Evolutionary conservation across 1,140 invertebrate species (phyloP), one percentile per base, ranked within the genome.

Genomic region (Paracyclopina nana): DNA sequence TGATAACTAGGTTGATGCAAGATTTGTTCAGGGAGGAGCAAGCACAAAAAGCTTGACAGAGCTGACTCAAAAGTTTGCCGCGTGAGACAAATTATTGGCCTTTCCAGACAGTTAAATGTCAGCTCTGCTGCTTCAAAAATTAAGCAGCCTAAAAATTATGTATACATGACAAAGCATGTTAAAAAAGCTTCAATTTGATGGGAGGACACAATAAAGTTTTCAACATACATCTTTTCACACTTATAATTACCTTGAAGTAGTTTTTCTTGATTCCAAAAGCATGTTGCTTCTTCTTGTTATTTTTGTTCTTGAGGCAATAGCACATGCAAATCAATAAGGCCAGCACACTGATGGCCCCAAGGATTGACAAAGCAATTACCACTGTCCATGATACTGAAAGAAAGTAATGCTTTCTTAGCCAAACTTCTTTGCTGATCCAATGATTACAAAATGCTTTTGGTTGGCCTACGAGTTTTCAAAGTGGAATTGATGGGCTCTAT

Each of bases 281-380:
- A 22, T 42, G 40, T 42, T 42, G 14, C 14, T 42, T 42, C 40
- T 42, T 42, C 40, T 22, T 42, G n/a, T n/a, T n/a, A n/a, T n/a
- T n/a, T n/a, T n/a, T n/a, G n/a, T n/a, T n/a, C n/a, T n/a, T n/a
- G n/a, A n/a, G n/a, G n/a, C n/a, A n/a, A n/a, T n/a, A n/a, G n/a
- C n/a, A n/a, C n/a, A n/a, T n/a, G n/a, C n/a, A n/a, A n/a, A n/a
- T n/a, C n/a, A n/a, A n/a, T n/a, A n/a, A n/a, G n/a, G n/a, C n/a
- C n/a, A n/a, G n/a, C n/a, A n/a, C n/a, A n/a, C n/a, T n/a, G n/a
- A n/a, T n/a, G n/a, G n/a, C n/a, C n/a, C n/a, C n/a, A n/a, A n/a
- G n/a, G n/a, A n/a, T n/a, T n/a, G n/a, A n/a, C n/a, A n/a, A n/a
- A n/a, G n/a, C n/a, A n/a, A n/a, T n/a, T n/a, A n/a, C n/a, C n/a